These are phyloP conservation scores for Grammomys surdaster DNA, from an alignment of 2,113 vertebrate species.

Conservation along the genomic window DNA sequence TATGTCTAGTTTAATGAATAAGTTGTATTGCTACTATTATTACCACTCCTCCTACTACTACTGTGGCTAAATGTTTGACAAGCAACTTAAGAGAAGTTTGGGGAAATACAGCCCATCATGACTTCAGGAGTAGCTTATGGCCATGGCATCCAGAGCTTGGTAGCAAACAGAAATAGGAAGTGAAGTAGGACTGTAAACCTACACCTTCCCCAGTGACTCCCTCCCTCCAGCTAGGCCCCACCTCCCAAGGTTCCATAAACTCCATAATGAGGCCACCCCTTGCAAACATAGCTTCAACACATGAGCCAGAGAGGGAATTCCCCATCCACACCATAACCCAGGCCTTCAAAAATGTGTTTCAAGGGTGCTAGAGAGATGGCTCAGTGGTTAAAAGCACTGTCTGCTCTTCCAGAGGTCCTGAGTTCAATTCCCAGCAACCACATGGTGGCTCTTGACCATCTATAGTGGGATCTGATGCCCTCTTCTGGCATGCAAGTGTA, in stretches of 20 bases:
- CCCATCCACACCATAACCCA: background rate
- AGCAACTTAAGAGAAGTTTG: background rate
- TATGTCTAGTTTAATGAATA: background rate
- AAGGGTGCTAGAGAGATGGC: too few relatives aligned
- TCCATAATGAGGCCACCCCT: background rate
- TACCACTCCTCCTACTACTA: background rate
- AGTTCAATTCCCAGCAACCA: too few relatives aligned
- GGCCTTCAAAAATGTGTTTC: background rate
- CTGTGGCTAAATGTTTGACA: background rate
- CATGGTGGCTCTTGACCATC: too few relatives aligned
- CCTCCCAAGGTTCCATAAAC: background rate
- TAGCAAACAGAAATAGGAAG: background rate
- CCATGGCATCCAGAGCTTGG: too few relatives aligned
- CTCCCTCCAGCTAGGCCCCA: background rate
- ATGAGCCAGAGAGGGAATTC: background rate
- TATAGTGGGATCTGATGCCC: too few relatives aligned
- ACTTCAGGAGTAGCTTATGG: background rate
- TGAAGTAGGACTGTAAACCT: background rate
- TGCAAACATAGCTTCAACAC: background rate
- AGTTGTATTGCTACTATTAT: background rate
- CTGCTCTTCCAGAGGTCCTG: too few relatives aligned
- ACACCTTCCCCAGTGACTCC: too few relatives aligned
- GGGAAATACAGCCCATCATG: background rate
- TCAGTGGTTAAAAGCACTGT: too few relatives aligned
- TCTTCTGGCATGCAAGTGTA: too few relatives aligned